Evolutionary conservation across 1,140 invertebrate genomes (phyloP).

Genomic region (Ceratina australensis): DNA sequence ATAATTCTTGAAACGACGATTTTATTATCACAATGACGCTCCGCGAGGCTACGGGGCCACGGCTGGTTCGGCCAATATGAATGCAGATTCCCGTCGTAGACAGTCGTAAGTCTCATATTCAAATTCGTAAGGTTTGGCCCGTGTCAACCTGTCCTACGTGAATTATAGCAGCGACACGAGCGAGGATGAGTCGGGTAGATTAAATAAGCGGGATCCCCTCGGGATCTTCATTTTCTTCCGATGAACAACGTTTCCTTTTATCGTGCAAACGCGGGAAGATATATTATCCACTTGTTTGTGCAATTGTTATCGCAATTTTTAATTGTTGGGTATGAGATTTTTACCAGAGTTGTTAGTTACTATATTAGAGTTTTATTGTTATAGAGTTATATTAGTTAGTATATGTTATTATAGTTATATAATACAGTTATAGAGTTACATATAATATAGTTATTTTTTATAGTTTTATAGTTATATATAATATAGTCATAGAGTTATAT

Average conservation of each 20-base stretch:
- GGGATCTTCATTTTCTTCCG: conserved; percentile 14
- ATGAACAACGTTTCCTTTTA: conserved; percentile 4
- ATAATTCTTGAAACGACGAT: conserved; percentile 39
- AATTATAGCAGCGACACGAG: conserved; percentile 54
- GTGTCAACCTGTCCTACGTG: conserved; percentile 37
- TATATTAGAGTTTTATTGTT: too few species aligned
- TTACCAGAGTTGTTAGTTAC: too few species aligned
- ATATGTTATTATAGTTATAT: too few species aligned
- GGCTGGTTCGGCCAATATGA: conserved; percentile 36
- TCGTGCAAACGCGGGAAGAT: background rate
- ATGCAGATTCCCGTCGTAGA: conserved; percentile 54
- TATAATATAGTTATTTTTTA: too few species aligned
- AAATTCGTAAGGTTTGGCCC: conserved; percentile 50
- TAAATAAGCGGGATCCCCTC: conserved; percentile 30
- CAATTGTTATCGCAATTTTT: background rate
- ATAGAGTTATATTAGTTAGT: too few species aligned
- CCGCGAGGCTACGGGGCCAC: background rate
- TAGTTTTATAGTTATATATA: too few species aligned
- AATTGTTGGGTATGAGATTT: too few species aligned
- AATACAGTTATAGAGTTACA: too few species aligned
- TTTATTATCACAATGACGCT: conserved; percentile 29
- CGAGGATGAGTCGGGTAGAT: conserved; percentile 43
- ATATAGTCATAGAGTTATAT: too few species aligned
- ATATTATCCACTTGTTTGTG: background rate
- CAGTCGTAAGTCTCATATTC: conserved; percentile 59